A percentile compares a stretch with the other conserved stretches of the same genome.
Conservation (phyloP, 1,140 invertebrate species). For the Calliphora vicina region DNA sequence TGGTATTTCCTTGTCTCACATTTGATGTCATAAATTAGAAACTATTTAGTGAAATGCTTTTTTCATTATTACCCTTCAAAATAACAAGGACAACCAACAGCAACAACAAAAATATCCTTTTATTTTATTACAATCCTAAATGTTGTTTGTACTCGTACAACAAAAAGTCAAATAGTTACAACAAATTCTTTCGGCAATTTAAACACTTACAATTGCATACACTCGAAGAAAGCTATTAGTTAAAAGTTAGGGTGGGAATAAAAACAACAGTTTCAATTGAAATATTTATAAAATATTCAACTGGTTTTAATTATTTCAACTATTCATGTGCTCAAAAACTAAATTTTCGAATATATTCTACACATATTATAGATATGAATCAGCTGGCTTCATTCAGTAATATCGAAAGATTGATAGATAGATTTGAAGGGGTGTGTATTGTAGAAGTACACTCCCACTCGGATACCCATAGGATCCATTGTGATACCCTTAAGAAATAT, state of each 20-base stretch:
- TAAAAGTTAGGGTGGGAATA: not conserved
- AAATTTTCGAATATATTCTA: no score
- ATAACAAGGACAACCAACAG: not conserved
- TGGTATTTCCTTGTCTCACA: not conserved
- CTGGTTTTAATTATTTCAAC: no score
- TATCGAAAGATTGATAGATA: no score
- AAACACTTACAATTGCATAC: not conserved
- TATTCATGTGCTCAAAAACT: no score
- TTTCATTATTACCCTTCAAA: constrained; percentile 59
- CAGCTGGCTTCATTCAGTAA: no score
- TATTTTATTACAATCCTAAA: not conserved
- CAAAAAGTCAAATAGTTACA: not conserved
- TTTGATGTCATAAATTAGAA: constrained; percentile 48
- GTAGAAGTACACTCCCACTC: no score
- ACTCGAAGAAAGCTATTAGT: not conserved
- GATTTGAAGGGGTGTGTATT: no score
- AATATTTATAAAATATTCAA: no score
- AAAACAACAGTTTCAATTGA: no score
- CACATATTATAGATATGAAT: no score
- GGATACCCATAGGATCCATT: no score
- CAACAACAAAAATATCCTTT: not conserved
- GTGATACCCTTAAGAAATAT: no score
- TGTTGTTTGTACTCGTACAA: not conserved
- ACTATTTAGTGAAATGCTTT: constrained; percentile 61
- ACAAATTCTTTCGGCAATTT: not conserved